Base-by-base conservation (phyloP, 1,140 invertebrate genomes). In the Heliconius hewitsoni region DNA sequence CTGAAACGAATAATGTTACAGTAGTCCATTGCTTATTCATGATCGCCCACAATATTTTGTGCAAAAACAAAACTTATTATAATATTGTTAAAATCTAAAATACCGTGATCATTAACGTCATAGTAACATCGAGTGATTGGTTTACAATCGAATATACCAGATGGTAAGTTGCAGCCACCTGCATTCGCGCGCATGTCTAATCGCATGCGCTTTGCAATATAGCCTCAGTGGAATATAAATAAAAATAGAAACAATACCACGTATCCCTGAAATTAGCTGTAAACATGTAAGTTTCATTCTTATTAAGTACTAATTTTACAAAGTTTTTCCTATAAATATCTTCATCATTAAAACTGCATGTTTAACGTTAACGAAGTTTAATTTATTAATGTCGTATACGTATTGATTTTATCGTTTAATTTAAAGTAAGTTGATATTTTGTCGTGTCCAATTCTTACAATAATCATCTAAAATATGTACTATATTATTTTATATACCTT, bases 111-210 rank as follows among this genome's bases (percentile, higher is more conserved):
- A 30, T 27, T 30, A 66, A 66, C 5, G 27, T 66, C 60, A 66
- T 66, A 66, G 60, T 6, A 66, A 66, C 60, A 66, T 66, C 60
- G 60, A 66, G 13, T 66, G 23, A 66, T 66, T 66, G 27, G 60
- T 66, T 66, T 66, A 66, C 60, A 76, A 37, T 55, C 57, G 74
- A 34, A 76, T 70, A 76, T 66, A 27, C 55, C 39, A 18, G 74
- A 42, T 50, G 66, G 34, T 75, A 30, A 71, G 50, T 72, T 79
- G 74, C 73, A 72, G 9, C 74, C 52, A 42, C 78, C 27, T 80
- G 79, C 78, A 82, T 75, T 74, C 50, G n/a, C 55, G 81, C 81
- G 81, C 81, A 82, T 82, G 81, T 74, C 81, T 19, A 23, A 50
- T 71, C 74, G 78, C 81, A 82, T 82, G 81, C 81, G 81, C 81